A percentile compares a stretch with the other conserved stretches of the same genome.
Evolutionary conservation across 1,140 invertebrate species (phyloP).

Genomic region (Drosophila nasuta): DNA sequence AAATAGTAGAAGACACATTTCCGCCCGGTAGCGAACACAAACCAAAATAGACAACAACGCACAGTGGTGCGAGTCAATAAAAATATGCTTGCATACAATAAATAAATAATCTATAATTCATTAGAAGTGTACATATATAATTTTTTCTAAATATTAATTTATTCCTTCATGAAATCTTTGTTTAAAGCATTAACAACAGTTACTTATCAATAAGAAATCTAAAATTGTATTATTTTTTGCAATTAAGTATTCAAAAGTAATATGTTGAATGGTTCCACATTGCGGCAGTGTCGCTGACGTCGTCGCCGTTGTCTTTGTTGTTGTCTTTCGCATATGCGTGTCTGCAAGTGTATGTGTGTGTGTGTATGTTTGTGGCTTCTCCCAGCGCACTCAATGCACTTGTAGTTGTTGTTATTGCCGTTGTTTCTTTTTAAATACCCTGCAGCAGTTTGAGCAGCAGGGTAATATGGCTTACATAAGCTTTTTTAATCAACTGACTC

Average conservation of each 20-base stretch:
- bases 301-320: constrained; percentile 14
- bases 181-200: no score
- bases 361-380: constrained; percentile 72
- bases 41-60: constrained; percentile 73
- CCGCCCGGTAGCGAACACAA: constrained; percentile 71
- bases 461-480: not conserved
- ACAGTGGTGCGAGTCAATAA: constrained; percentile 25
- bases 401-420: constrained; percentile 57
- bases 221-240: no score
- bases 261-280: constrained; percentile 12
- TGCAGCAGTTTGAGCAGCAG: constrained; percentile 36
- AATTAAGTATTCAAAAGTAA: not conserved
- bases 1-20: constrained; percentile 73
- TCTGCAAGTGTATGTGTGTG: constrained; percentile 24
- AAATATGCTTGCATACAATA: not conserved
- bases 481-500: not conserved
- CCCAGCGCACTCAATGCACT: constrained; percentile 66
- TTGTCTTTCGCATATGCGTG: constrained; percentile 9
- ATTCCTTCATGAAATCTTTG: no score
- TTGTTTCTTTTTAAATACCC: constrained; percentile 51
- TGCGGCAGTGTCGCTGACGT: constrained; percentile 30
- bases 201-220: no score
- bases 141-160: no score
- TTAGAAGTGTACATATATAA: no score
- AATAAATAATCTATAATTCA: no score